phyloP scores from a whole-genome alignment of 2,888 invertebrate species.

The Caenorhabditis sp. region DNA sequence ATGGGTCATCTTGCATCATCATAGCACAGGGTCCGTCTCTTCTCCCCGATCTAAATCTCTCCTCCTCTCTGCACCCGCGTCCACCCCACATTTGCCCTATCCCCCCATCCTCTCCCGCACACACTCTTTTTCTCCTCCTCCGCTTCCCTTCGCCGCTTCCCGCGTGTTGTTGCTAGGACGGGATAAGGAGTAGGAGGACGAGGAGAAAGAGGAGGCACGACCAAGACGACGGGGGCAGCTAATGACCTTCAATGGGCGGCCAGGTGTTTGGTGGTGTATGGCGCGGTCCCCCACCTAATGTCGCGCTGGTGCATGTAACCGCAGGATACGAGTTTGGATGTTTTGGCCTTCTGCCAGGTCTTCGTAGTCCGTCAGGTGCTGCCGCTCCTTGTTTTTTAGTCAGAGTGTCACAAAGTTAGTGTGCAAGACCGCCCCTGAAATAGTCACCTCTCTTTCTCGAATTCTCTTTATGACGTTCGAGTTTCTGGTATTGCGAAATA shows the following conservation, averaged over 20 bases:
- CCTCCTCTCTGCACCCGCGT: not conserved
- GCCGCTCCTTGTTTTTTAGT: slow-evolving; percentile 32
- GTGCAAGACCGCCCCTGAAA: slow-evolving; percentile 18
- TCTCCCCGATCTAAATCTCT: slow-evolving; percentile 49
- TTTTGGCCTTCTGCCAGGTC: not conserved
- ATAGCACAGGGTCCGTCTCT: slow-evolving; percentile 17
- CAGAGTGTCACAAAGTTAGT: slow-evolving; percentile 34
- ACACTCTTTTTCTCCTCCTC: slow-evolving; percentile 8
- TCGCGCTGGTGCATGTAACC: slow-evolving; percentile 3
- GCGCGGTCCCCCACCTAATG: not conserved
- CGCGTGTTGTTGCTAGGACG: too few species aligned
- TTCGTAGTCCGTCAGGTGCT: slow-evolving; percentile 43
- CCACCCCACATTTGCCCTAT: slow-evolving; percentile 17
- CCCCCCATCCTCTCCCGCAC: slow-evolving; percentile 4
- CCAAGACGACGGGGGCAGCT: slow-evolving; percentile 2
- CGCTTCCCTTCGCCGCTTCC: not conserved
- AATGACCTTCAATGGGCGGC: slow-evolving; percentile 27
- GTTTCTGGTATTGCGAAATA: slow-evolving; percentile 41
- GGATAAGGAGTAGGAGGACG: not conserved
- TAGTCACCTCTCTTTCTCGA: slow-evolving; percentile 21
- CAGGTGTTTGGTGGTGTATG: slow-evolving; percentile 18
- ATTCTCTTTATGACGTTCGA: slow-evolving; percentile 22
- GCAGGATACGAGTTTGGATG: slow-evolving; percentile 2
- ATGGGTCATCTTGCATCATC: slow-evolving; percentile 55
- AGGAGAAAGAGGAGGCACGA: not conserved